These are phyloP conservation scores for Epiperipatus broadwayi DNA, from an alignment of 2,888 invertebrate genomes.

Conservation along the genomic window DNA sequence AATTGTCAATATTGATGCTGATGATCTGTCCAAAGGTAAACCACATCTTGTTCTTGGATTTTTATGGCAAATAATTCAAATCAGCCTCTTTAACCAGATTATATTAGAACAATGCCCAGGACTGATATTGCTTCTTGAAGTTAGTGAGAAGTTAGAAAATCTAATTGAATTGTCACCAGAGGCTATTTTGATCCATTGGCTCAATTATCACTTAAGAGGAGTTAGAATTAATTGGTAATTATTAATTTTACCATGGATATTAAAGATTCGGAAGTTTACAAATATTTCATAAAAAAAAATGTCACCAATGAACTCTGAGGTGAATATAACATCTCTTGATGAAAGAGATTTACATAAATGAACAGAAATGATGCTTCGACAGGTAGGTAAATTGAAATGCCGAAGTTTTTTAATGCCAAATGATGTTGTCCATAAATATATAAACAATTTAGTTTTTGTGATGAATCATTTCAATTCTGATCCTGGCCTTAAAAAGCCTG, in stretches of 20 bases:
- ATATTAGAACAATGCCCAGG: conserved; percentile 93
- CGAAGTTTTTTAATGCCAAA: no score
- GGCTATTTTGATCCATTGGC: conserved; percentile 89
- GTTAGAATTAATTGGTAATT: conserved; percentile 66
- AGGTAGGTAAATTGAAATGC: no score
- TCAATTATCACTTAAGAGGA: conserved; percentile 83
- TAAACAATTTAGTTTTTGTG: no score
- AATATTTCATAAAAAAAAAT: conserved; percentile 83
- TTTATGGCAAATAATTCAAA: conserved; percentile 97
- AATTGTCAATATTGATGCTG: conserved; percentile 92
- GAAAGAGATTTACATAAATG: no score
- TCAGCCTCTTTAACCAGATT: conserved; percentile 95
- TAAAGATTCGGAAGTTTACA: conserved; percentile 86
- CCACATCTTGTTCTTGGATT: conserved; percentile 90
- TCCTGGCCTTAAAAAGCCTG: no score
- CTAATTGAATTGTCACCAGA: conserved; percentile 87
- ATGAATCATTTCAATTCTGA: no score
- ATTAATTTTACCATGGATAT: conserved; percentile 86
- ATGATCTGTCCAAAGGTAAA: conserved; percentile 74
- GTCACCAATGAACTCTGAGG: conserved; percentile 64
- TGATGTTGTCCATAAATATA: no score
- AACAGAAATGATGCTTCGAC: no score
- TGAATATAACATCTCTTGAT: conserved; percentile 59
- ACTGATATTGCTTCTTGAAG: conserved; percentile 60
- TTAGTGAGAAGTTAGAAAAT: conserved; percentile 71